These are phyloP conservation scores for Poecilobothrus nobilitatus DNA, from an alignment of 2,888 invertebrate species.

Conservation along the genomic window DNA sequence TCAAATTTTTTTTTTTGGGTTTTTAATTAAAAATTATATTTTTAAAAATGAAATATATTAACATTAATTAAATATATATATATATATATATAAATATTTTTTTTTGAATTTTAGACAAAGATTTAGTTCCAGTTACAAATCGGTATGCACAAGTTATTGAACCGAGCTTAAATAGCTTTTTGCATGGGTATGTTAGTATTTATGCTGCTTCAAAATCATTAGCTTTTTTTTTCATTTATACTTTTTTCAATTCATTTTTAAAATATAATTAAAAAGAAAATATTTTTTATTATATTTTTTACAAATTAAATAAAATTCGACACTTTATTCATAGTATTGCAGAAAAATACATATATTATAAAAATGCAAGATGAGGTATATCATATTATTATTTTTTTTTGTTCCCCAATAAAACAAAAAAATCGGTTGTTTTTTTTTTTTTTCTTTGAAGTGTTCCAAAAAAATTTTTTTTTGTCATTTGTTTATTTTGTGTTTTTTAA, in stretches of 20 bases:
- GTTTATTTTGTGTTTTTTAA: neutral
- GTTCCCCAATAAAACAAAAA: neutral
- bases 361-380: constrained; percentile 3
- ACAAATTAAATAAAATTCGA: neutral
- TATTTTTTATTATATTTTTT: neutral
- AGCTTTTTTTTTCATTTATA: constrained; percentile 20
- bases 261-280: neutral
- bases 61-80: no score
- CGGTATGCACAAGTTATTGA: constrained; percentile 48
- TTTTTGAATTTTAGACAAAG: constrained; percentile 61
- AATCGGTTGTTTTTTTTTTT: neutral
- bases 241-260: constrained; percentile 10
- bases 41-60: no score
- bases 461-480: neutral
- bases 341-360: neutral
- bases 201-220: neutral
- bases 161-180: constrained; percentile 46
- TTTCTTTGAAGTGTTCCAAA: neutral
- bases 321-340: constrained; percentile 6
- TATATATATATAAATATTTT: neutral
- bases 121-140: constrained; percentile 89
- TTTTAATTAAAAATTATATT: no score
- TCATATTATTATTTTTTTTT: neutral
- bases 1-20: no score
- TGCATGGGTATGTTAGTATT: constrained; percentile 43